These are phyloP conservation scores for Ophiodon elongatus DNA, from an alignment of 2,113 vertebrate genomes.

Conservation along the genomic window DNA sequence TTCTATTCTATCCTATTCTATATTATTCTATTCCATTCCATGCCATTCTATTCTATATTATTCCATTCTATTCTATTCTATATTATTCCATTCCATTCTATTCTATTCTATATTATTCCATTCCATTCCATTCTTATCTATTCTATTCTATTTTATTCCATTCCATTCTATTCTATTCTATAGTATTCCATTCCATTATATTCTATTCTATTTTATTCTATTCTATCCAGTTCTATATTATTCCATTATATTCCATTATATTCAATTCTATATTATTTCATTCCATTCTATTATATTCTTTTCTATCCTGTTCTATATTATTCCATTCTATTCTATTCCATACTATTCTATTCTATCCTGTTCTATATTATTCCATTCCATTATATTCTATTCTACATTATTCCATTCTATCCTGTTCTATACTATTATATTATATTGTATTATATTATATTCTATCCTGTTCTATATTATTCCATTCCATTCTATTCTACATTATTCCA, in stretches of 20 bases:
- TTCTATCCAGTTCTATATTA: not conserved
- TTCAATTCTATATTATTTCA: not conserved
- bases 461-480: not conserved
- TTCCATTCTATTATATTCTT: too few relatives aligned
- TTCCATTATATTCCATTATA: constrained; percentile 12
- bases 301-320: too few relatives aligned
- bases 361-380: not conserved
- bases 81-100: not conserved
- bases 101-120: too few relatives aligned
- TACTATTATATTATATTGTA: not conserved
- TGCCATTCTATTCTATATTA: not conserved
- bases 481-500: too few relatives aligned
- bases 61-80: not conserved
- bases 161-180: constrained; percentile 4
- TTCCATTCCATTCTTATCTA: too few relatives aligned
- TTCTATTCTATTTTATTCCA: too few relatives aligned
- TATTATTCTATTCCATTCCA: not conserved
- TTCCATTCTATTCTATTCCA: too few relatives aligned
- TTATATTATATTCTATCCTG: not conserved
- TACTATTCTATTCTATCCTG: not conserved
- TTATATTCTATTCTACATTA: not conserved
- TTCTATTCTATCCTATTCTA: not conserved
- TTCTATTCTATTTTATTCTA: not conserved
- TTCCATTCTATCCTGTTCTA: not conserved
- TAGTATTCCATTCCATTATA: not conserved